phyloP scores from a whole-genome alignment of 1,140 invertebrate genomes.

The Lordiphosa clarofinis region DNA sequence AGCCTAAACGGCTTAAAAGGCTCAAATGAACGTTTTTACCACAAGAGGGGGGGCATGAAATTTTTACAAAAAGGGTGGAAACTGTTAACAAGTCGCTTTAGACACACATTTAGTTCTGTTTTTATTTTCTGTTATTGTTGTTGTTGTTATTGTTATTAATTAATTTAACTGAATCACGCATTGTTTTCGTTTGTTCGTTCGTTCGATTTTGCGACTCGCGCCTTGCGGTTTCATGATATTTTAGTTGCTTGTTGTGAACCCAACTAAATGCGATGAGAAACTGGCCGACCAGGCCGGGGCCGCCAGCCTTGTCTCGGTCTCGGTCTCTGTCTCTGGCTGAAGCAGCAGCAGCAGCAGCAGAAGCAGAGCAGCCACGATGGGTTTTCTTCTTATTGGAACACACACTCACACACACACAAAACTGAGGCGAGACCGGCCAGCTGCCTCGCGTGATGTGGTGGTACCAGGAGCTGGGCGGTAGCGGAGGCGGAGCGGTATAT shows the following conservation, averaged over 20 bases:
- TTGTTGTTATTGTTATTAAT: conserved; percentile 32
- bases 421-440: conserved; percentile 54
- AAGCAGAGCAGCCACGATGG: conserved; percentile 55
- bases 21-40: conserved; percentile 46
- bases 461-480: conserved; percentile 14
- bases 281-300: conserved; percentile 58
- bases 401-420: not conserved
- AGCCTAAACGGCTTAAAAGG: conserved; percentile 58
- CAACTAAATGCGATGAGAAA: conserved; percentile 79
- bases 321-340: conserved; percentile 4
- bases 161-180: conserved; percentile 34
- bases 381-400: conserved; percentile 62
- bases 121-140: conserved; percentile 7
- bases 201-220: conserved; percentile 41
- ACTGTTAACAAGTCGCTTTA: conserved; percentile 3
- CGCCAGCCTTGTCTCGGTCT: conserved; percentile 14
- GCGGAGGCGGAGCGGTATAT: conserved; percentile 6
- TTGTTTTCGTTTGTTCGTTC: conserved; percentile 22
- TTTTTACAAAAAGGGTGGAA: not conserved
- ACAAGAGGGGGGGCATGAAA: not conserved
- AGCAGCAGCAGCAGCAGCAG: conserved; percentile 16
- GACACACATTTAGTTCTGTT: conserved; percentile 16
- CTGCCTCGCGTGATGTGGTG: conserved; percentile 45
- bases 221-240: conserved; percentile 55
- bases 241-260: conserved; percentile 70